These are phyloP conservation scores for Spheniscus humboldti DNA, from an alignment of 2,797 vertebrate species.

Conservation along the genomic window DNA sequence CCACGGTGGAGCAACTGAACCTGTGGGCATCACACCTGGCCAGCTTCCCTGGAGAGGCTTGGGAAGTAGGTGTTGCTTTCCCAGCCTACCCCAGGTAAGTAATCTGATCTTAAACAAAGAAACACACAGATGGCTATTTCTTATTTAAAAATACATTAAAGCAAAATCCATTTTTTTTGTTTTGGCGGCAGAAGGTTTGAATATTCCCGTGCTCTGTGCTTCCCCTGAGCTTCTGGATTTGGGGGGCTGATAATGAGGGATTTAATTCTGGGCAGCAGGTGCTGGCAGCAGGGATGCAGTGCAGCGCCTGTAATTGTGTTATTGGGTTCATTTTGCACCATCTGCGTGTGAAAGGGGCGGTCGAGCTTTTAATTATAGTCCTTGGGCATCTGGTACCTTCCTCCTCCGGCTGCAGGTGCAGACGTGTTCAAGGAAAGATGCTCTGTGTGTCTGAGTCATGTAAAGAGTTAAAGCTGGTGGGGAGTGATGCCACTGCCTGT, in stretches of 20 bases:
- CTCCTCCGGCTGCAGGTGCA: not conserved
- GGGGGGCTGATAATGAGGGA: not conserved
- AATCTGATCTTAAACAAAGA: not conserved
- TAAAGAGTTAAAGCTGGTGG: not conserved
- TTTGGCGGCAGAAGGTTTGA: not conserved
- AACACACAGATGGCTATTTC: not conserved
- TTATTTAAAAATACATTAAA: not conserved
- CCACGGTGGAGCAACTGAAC: not conserved
- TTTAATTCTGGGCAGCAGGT: conserved; percentile 12
- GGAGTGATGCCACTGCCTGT: not conserved
- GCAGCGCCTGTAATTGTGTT: not conserved
- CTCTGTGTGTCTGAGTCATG: not conserved
- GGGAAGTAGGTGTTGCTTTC: not conserved
- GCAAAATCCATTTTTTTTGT: not conserved
- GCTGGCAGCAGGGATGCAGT: not conserved
- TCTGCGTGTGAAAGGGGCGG: conserved; percentile 4
- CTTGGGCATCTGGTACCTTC: not conserved
- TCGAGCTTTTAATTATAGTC: not conserved
- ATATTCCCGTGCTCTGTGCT: not conserved
- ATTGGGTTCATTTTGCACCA: not conserved
- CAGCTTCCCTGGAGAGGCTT: not conserved
- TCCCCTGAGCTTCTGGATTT: not conserved
- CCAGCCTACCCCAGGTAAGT: not conserved
- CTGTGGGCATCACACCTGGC: not conserved
- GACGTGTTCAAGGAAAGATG: not conserved